Evolutionary conservation across 2,888 invertebrate species (phyloP).

Genomic region (Netelia virgata): DNA sequence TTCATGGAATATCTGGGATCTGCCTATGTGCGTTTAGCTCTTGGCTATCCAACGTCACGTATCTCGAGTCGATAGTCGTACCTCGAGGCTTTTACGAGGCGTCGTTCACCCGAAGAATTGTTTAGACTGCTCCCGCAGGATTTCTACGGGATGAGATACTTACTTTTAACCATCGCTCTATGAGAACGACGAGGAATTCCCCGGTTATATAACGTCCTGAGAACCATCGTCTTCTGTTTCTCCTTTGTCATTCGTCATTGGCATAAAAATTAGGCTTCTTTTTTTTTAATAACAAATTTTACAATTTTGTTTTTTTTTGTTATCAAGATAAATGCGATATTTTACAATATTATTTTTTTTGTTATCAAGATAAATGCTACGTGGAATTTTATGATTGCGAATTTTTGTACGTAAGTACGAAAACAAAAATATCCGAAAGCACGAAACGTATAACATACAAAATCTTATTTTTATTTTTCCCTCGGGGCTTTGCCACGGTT

Average conservation of each 20-base stretch:
- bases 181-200: conserved; percentile 27
- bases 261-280: neutral
- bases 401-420: neutral
- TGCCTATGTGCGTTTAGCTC: neutral
- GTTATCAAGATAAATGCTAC: too few relatives aligned
- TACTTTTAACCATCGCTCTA: conserved; percentile 61
- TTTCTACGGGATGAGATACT: conserved; percentile 52
- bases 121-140: conserved; percentile 54
- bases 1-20: neutral
- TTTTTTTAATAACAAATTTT: neutral
- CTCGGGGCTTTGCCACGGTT: neutral
- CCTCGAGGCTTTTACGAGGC: conserved; percentile 56
- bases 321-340: too few relatives aligned
- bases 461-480: neutral
- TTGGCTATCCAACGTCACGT: conserved; percentile 41
- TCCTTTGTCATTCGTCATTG: neutral
- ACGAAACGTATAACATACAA: neutral
- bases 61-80: conserved; percentile 43
- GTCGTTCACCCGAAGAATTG: conserved; percentile 63
- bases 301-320: too few relatives aligned
- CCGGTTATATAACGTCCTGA: neutral
- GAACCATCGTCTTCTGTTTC: neutral
- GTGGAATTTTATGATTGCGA: neutral
- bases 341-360: too few relatives aligned
- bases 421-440: neutral